Base-by-base conservation (phyloP, 2,888 invertebrate genomes). In the Adineta ricciae region DNA sequence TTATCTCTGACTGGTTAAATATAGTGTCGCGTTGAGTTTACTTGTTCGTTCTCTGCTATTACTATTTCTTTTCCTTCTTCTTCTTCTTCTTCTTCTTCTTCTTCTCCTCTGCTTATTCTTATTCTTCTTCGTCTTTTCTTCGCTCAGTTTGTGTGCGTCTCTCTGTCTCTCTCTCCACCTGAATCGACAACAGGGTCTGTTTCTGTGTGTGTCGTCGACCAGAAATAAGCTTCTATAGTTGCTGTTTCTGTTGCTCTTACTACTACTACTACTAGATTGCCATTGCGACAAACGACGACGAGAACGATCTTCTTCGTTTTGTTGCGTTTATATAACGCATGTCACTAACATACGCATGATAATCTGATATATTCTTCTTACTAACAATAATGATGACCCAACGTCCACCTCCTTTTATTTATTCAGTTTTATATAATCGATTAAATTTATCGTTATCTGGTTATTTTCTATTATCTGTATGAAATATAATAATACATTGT, bases 141-240 rank as follows among this genome's bases (percentile, higher is more conserved):
- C 41, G 83, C 83, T 83, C 83, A 27, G 16, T 83, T 27, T 83
- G 64, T 32, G 32, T 83, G 64, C 19, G 32, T 64, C 16, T 64
- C 64, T 64, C 32, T 64, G 32, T 64, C n/a, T 4, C n/a, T 56
- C 27, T 24, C 54, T 56, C 64, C 64, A 64, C 64, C 64, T 64
- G 64, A 64, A 64, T 64, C 64, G 64, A 64, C 64, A 64, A 64
- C 16, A 64, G 64, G 16, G 32, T 64, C 64, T 27, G 64, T 64
- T 64, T 64, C 64, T 64, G 64, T 36, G 56, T 64, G 64, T 64
- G 64, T 64, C 64, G 32, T 64, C 64, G 64, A 64, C 64, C 64
- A 64, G 64, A 64, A 64, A 64, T 64, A 64, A 64, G 32, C 64
- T 32, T 36, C 32, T 64, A 64, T 64, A 64, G 64, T 64, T 2